Base-by-base conservation (phyloP, 2,113 vertebrate genomes). In the Anguilla japonica region DNA sequence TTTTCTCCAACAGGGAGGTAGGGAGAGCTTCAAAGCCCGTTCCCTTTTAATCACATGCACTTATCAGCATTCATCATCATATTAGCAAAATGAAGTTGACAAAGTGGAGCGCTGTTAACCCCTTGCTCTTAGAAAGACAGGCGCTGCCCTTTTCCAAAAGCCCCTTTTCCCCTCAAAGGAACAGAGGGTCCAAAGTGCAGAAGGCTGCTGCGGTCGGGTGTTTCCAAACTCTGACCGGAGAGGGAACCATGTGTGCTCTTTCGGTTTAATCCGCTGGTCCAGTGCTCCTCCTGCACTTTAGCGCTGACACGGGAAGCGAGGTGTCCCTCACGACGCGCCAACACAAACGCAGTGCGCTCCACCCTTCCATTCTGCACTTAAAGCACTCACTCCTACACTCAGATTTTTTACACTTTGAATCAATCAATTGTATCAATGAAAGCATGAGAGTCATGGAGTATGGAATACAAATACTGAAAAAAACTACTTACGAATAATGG, bases 1-100 rank as follows among this genome's bases (percentile, higher is more conserved):
- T 91, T 91, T 93, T 91, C 92, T 90, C 91, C 91, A 92, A 85
- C 89, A 87, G 90, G 85, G 90, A 93, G 89, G 88, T 53, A 87
- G 89, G 88, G 88, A 85, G 56, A 79, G 90, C 90, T 92, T 93
- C 92, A 93, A 93, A 93, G 91, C 82, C n/a, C 8, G 84, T 71
- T 84, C 87, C 79, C 89, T 91, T 91, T 92, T 93, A 92, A 93
- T 93, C 92, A 89, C 91, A 93, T 90, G 89, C 91, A 91, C 92
- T 91, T 92, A 90, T 90, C 90, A 88, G 90, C 89, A 87, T 91
- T 91, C 91, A 92, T 93, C 91, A 93, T 85, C 91, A 93, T 93
- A 93, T 90, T 93, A 93, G 90, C 91, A 90, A 93, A 93, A 93
- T 93, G 85, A 93, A 89, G 88, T 90, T 87, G 53, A 87, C 88